These are phyloP conservation scores for Thymelicus lineola DNA, from an alignment of 2,888 invertebrate genomes.

Conservation along the genomic window DNA sequence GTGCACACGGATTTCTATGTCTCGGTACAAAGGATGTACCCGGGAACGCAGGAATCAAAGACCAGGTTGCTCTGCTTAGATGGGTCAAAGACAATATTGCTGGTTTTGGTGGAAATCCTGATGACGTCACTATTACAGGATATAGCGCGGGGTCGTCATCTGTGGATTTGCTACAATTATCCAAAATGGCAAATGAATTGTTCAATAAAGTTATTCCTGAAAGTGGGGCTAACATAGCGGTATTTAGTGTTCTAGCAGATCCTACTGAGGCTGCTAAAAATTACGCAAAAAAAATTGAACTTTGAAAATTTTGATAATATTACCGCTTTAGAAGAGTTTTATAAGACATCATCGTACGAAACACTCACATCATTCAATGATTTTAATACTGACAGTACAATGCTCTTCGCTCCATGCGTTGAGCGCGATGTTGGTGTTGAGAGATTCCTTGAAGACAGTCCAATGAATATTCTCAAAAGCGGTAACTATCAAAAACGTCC, in stretches of 20 bases:
- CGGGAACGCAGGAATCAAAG: constrained; percentile 69
- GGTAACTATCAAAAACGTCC: constrained; percentile 52
- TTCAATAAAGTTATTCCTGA: constrained; percentile 62
- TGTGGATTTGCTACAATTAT: constrained; percentile 59
- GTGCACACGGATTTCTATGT: constrained; percentile 58
- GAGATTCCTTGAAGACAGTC: constrained; percentile 53
- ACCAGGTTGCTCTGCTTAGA: constrained; percentile 60
- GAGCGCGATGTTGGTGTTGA: constrained; percentile 46
- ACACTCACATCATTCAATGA: too few species aligned
- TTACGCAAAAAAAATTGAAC: constrained; percentile 43
- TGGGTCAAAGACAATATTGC: constrained; percentile 57
- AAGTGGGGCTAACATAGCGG: constrained; percentile 55
- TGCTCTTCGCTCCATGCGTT: constrained; percentile 48
- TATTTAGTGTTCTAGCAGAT: constrained; percentile 52
- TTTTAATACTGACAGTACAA: constrained; percentile 47
- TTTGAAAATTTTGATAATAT: constrained; percentile 52
- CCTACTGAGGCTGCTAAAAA: constrained; percentile 56
- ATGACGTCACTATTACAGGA: constrained; percentile 57
- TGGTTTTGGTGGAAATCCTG: constrained; percentile 61
- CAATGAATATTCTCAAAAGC: constrained; percentile 52
- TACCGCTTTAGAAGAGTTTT: constrained; percentile 55
- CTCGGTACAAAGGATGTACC: constrained; percentile 61
- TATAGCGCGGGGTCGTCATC: constrained; percentile 62
- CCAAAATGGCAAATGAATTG: constrained; percentile 54
- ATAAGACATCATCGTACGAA: constrained; percentile 51